phyloP scores from a whole-genome alignment of 2,888 invertebrate species.

The Mechanitis messenoides region DNA sequence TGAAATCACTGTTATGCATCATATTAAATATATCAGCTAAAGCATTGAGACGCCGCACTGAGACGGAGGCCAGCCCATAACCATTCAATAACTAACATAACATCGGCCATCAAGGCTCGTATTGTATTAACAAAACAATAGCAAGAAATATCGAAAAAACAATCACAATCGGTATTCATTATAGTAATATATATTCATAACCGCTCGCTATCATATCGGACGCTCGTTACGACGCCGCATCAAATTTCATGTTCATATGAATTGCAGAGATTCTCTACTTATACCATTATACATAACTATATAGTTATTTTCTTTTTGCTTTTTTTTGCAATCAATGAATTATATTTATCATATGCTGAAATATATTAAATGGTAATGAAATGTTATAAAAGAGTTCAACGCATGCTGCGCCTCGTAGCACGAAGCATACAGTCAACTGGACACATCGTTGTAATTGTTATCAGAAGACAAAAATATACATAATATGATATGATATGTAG shows the following conservation, averaged over 20 bases:
- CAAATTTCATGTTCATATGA: slow-evolving; percentile 32
- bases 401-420: not conserved
- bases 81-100: slow-evolving; percentile 3
- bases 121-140: slow-evolving; percentile 24
- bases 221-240: slow-evolving; percentile 31
- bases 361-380: not conserved
- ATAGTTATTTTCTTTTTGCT: too few relatives aligned
- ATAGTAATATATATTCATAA: slow-evolving; percentile 37
- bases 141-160: slow-evolving; percentile 33
- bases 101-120: not conserved
- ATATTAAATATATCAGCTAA: too few relatives aligned
- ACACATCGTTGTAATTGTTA: too few relatives aligned
- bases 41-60: too few relatives aligned
- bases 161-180: slow-evolving; percentile 33
- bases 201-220: slow-evolving; percentile 27
- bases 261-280: too few relatives aligned
- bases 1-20: too few relatives aligned
- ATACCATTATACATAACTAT: too few relatives aligned
- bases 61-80: not conserved
- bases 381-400: not conserved
- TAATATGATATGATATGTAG: too few relatives aligned
- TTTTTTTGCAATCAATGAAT: too few relatives aligned
- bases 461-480: too few relatives aligned
- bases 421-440: too few relatives aligned
- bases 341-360: too few relatives aligned